Percentiles rank a stretch among this genome's conserved stretches.
phyloP scores from a whole-genome alignment of 2,888 invertebrate species.

The Pandemis cinnamomeana region DNA sequence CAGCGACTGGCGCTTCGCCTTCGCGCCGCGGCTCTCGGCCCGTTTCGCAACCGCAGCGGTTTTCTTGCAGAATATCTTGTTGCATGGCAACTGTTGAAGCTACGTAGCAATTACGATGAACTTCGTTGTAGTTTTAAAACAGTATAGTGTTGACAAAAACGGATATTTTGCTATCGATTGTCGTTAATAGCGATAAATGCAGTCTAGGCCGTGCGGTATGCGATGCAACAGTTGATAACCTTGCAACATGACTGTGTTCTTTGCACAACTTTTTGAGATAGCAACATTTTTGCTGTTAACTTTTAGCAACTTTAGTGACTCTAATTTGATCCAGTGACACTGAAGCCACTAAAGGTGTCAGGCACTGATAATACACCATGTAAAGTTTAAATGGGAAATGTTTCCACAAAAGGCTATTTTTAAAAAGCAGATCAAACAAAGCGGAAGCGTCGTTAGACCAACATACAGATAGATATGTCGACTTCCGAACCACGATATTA shows the following conservation, averaged over 20 bases:
- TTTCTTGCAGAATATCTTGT: constrained; percentile 78
- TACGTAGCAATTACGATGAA: constrained; percentile 48
- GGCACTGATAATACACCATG: not conserved
- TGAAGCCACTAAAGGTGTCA: too few relatives aligned
- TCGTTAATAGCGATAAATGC: constrained; percentile 32
- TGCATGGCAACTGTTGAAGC: constrained; percentile 79
- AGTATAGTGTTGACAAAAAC: constrained; percentile 40
- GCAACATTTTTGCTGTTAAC: not conserved
- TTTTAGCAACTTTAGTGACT: not conserved
- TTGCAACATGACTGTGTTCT: constrained; percentile 7
- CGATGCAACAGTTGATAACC: constrained; percentile 28
- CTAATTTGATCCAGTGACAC: not conserved
- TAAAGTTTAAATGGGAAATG: not conserved
- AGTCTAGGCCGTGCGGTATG: constrained; percentile 32
- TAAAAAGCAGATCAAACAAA: constrained; percentile 24
- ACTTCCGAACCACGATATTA: constrained; percentile 37
- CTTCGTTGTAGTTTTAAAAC: constrained; percentile 32
- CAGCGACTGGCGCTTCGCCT: constrained; percentile 71
- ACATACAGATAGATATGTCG: constrained; percentile 24
- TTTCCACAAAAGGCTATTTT: constrained; percentile 10
- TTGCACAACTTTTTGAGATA: not conserved
- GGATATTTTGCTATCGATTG: constrained; percentile 39
- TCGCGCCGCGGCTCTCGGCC: constrained; percentile 69
- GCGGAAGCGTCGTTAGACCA: constrained; percentile 17
- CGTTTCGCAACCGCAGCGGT: constrained; percentile 77